phyloP scores from a whole-genome alignment of 2,797 vertebrate genomes.

The Tiaroga cobitis region DNA sequence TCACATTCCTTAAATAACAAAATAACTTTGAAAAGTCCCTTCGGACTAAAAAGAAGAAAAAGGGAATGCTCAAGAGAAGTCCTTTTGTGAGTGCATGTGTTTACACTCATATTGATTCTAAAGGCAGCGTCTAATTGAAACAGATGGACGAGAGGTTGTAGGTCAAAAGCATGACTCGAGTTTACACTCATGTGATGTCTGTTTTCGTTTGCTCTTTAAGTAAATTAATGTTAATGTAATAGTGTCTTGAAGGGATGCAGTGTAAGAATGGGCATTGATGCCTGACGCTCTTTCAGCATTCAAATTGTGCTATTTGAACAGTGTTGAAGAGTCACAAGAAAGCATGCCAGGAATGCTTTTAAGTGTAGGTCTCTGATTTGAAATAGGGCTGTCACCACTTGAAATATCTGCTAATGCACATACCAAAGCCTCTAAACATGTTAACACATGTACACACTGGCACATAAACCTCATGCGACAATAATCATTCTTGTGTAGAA shows the following conservation, averaged over 20 bases:
- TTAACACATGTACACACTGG: conserved; percentile 26
- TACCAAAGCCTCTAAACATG: conserved; percentile 55
- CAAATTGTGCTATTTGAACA: not conserved
- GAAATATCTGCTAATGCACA: conserved; percentile 6
- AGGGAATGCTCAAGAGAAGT: not conserved
- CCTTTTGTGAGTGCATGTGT: conserved; percentile 3
- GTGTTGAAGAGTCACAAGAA: conserved; percentile 9
- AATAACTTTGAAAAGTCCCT: conserved; percentile 38
- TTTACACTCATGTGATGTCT: conserved; percentile 46
- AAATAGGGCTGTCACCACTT: conserved; percentile 20
- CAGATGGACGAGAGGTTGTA: conserved; percentile 14
- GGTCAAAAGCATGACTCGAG: conserved; percentile 23
- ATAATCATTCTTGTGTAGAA: conserved; percentile 8
- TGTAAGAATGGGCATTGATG: conserved; percentile 16
- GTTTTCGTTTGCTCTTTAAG: conserved; percentile 33
- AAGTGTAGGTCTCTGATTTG: conserved; percentile 18
- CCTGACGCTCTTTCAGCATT: not conserved
- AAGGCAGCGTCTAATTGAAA: not conserved
- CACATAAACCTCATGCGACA: not conserved
- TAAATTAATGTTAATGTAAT: conserved; percentile 31
- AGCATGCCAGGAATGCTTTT: conserved; percentile 31
- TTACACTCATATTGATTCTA: not conserved
- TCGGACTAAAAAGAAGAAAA: conserved; percentile 33
- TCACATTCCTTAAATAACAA: conserved; percentile 52
- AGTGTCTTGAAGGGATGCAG: conserved; percentile 10